A percentile compares a stretch with the other conserved stretches of the same genome.
Conservation (phyloP, 2,888 invertebrate genomes). For the Mycalesis mineus region DNA sequence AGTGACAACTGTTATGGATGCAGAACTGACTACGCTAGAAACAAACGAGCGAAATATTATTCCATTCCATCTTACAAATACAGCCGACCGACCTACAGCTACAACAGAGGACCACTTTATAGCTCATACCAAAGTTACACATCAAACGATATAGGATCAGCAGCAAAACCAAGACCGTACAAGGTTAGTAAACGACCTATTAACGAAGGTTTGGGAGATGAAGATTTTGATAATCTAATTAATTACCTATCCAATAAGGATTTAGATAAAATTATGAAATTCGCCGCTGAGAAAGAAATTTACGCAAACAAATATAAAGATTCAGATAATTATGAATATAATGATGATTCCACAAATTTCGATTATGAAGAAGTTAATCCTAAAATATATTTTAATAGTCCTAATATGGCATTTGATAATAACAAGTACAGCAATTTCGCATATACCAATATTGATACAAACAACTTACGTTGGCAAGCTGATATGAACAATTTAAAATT, state of each 20-base stretch:
- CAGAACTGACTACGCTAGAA: conserved; percentile 39
- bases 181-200: conserved; percentile 58
- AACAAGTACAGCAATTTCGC: background rate
- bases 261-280: conserved; percentile 57
- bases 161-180: conserved; percentile 37
- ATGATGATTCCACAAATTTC: background rate
- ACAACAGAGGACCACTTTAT: conserved; percentile 46
- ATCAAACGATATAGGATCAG: conserved; percentile 36
- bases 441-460: background rate
- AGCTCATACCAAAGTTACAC: conserved; percentile 57
- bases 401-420: background rate
- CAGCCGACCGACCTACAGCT: conserved; percentile 46
- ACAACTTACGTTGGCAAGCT: conserved; percentile 13
- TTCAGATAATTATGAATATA: conserved; percentile 9
- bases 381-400: background rate
- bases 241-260: conserved; percentile 65
- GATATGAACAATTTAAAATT: conserved; percentile 17
- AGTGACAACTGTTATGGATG: conserved; percentile 34
- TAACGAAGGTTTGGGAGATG: conserved; percentile 53
- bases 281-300: conserved; percentile 39
- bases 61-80: conserved; percentile 50
- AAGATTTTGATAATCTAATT: conserved; percentile 58
- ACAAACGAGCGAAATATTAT: conserved; percentile 59
- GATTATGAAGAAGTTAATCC: background rate
- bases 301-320: conserved; percentile 1